Conservation (phyloP, 2,888 invertebrate species). For the Cheilosia soror region DNA sequence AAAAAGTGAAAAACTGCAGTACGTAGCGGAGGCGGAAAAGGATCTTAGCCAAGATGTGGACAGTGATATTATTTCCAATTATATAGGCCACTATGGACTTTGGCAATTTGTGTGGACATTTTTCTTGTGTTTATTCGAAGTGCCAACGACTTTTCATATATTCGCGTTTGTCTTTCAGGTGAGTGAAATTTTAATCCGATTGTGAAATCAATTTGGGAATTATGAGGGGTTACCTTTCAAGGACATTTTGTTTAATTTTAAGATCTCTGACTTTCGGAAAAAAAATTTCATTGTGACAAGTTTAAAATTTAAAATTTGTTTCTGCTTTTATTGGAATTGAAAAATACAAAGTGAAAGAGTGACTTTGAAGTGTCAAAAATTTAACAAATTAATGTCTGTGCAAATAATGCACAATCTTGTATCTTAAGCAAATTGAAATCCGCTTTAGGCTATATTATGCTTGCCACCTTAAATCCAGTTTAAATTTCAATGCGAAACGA, state of each 20-base stretch:
- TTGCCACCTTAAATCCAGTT: no score
- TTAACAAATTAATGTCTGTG: no score
- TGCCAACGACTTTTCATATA: constrained; percentile 87
- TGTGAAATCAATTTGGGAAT: background rate
- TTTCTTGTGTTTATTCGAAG: constrained; percentile 85
- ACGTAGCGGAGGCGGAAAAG: constrained; percentile 27
- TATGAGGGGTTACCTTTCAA: background rate
- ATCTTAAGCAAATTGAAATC: no score
- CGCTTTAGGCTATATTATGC: no score
- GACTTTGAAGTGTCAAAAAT: no score
- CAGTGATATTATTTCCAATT: constrained; percentile 85
- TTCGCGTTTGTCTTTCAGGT: constrained; percentile 86
- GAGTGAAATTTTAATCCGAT: constrained; percentile 20
- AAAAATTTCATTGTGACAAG: no score
- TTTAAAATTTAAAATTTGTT: no score
- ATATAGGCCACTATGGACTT: constrained; percentile 86
- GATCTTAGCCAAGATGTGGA: constrained; percentile 81
- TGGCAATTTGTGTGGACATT: constrained; percentile 87
- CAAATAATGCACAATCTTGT: no score
- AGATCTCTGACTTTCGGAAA: background rate
- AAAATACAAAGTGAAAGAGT: no score
- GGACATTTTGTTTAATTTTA: background rate
- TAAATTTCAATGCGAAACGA: no score
- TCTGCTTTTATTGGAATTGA: no score
- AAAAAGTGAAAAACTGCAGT: constrained; percentile 76